phyloP scores from a whole-genome alignment of 1,140 invertebrate species.

The Bombus confusus region DNA sequence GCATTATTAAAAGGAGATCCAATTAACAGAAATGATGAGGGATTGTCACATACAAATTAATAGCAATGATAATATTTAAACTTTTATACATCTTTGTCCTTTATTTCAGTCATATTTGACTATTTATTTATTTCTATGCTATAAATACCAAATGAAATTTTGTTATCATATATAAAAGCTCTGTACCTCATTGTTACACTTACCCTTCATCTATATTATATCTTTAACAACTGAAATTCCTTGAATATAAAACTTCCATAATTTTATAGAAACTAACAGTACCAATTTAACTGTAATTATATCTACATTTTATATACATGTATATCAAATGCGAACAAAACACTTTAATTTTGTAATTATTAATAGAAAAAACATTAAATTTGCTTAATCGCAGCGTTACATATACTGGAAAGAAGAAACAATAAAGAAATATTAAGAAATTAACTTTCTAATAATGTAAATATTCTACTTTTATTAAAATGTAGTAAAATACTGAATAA shows the following conservation, averaged over 20 bases:
- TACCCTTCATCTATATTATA: conserved; percentile 14
- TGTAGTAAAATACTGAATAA: conserved; percentile 1
- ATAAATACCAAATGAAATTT: conserved; percentile 39
- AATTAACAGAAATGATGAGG: conserved; percentile 84
- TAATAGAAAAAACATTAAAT: neutral
- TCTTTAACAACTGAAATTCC: conserved; percentile 11
- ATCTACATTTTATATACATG: neutral
- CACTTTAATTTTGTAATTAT: neutral
- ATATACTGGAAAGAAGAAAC: neutral
- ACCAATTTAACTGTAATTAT: conserved; percentile 26
- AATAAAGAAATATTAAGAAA: neutral
- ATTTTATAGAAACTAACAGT: neutral
- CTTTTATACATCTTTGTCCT: conserved; percentile 43
- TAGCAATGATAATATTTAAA: conserved; percentile 12
- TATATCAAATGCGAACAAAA: neutral
- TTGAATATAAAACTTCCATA: conserved; percentile 15
- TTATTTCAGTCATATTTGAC: conserved; percentile 3
- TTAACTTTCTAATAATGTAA: neutral
- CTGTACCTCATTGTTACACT: neutral
- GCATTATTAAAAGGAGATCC: conserved; percentile 91
- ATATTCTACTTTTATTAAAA: conserved; percentile 3
- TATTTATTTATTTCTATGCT: conserved; percentile 40
- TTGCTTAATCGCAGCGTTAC: neutral
- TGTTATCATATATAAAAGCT: conserved; percentile 20
- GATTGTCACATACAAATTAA: conserved; percentile 67